phyloP scores from a whole-genome alignment of 1,140 invertebrate genomes.

The Meloidogyne exigua region DNA sequence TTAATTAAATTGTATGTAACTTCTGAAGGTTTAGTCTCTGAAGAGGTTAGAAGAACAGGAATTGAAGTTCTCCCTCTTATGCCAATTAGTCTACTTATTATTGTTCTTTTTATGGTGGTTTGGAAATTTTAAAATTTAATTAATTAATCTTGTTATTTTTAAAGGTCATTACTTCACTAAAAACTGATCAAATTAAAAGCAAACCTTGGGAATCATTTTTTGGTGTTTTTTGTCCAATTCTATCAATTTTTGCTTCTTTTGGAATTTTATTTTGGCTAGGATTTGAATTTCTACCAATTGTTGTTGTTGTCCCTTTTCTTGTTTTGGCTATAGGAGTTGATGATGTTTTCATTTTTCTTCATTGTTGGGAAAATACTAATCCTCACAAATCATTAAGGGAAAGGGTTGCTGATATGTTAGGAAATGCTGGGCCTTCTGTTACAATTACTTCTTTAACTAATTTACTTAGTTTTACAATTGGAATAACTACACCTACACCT shows the following conservation, averaged over 20 bases:
- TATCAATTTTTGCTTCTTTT: constrained; percentile 57
- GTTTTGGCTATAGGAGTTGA: constrained; percentile 63
- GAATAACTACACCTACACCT: constrained; percentile 88
- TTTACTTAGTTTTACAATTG: constrained; percentile 90
- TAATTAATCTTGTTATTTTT: constrained; percentile 22
- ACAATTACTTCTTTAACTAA: constrained; percentile 97
- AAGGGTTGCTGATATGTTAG: constrained; percentile 81
- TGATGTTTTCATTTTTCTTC: constrained; percentile 63
- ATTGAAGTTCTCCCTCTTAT: constrained; percentile 57
- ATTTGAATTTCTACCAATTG: constrained; percentile 60
- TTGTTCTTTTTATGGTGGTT: constrained; percentile 55
- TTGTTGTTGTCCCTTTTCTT: constrained; percentile 60
- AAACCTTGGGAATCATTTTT: constrained; percentile 61
- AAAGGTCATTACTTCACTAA: constrained; percentile 56
- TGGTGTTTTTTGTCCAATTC: constrained; percentile 57
- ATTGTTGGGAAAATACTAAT: constrained; percentile 55
- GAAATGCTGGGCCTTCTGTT: constrained; percentile 92
- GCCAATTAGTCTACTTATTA: constrained; percentile 49
- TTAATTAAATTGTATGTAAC: constrained; percentile 56
- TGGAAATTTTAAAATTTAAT: constrained; percentile 21
- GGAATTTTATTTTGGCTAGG: constrained; percentile 61
- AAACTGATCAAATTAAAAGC: constrained; percentile 53
- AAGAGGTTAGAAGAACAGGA: constrained; percentile 61
- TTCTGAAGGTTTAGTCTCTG: constrained; percentile 59
- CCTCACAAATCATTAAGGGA: constrained; percentile 31